Evolutionary conservation across 2,888 invertebrate species (phyloP), one percentile per base, ranked within the genome.

Genomic region (Vesta saturnalis): DNA sequence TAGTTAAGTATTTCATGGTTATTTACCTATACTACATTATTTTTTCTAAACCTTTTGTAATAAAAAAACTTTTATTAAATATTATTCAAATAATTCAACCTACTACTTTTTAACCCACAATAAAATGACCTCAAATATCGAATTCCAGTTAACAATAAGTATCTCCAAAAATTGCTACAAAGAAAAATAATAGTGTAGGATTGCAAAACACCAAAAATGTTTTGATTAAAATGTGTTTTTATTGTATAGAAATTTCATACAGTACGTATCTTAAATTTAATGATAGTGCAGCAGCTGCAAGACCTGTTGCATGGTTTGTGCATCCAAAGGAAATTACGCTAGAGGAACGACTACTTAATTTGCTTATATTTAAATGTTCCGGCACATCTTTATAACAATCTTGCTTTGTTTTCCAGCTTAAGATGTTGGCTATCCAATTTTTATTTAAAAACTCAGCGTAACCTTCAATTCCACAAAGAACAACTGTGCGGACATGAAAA

Each of bases 381-480:
- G 12, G 54, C 68, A 23, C 64, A 52, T 62, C 55, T 62, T 73
- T 79, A 65, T 78, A 86, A 71, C 86, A 86, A 1, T 85, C 85
- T 35, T 78, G 73, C 0, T 75, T 62, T 47, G 79, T 79, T 68
- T 84, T 82, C 85, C 85, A 86, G 8, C 74, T 74, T 4, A 85
- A 64, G 16, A 86, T 79, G 57, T 79, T 69, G 8, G 77, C 72
- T 15, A 81, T 76, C 79, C 84, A 86, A 54, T 77, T 78, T 3
- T 72, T 64, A 15, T 76, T 74, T 1, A 83, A 72, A 74, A 86
- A 86, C 67, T 86, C 85, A 0, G 77, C 68, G 70, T 80, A 85
- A 12, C 86, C 86, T 75, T 85, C 84, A 74, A 85, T 81, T 0
- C 86, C 85, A 71, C 87, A 87, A 6, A 87, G 71, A 16, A 83